Evolutionary conservation across 2,113 vertebrate species (phyloP).

Genomic region (Fregetta grallaria): DNA sequence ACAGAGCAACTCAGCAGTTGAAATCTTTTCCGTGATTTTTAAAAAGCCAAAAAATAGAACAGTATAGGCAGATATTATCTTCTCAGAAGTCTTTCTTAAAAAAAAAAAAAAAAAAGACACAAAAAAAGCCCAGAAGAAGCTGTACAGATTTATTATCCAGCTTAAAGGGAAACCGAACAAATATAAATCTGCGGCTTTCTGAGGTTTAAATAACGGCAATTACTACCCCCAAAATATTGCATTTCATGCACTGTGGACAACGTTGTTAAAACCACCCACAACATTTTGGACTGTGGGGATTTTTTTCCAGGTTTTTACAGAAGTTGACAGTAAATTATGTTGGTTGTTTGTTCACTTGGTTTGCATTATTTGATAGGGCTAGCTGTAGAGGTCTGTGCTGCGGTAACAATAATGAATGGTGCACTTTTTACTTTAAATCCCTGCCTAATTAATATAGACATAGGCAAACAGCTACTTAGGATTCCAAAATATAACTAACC

Average conservation of each 20-base stretch:
- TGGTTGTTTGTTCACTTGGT: conserved; percentile 35
- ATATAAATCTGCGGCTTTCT: conserved; percentile 53
- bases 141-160: conserved; percentile 50
- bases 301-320: conserved; percentile 28
- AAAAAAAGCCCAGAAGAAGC: background rate
- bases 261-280: conserved; percentile 17
- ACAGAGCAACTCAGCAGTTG: conserved; percentile 54
- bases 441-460: conserved; percentile 67
- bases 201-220: conserved; percentile 60
- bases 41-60: conserved; percentile 42
- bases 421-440: conserved; percentile 49
- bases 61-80: conserved; percentile 63
- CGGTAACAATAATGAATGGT: conserved; percentile 46
- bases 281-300: conserved; percentile 29
- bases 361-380: conserved; percentile 40
- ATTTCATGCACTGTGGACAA: conserved; percentile 53
- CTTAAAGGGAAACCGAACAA: conserved; percentile 54
- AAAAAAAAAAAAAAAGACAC: background rate
- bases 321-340: conserved; percentile 46
- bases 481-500: conserved; percentile 53
- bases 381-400: background rate
- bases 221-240: conserved; percentile 51
- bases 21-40: conserved; percentile 58
- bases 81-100: conserved; percentile 21
- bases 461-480: conserved; percentile 39